Conservation (phyloP, 2,113 vertebrate species). For the Dolichallabes microphthalmus region DNA sequence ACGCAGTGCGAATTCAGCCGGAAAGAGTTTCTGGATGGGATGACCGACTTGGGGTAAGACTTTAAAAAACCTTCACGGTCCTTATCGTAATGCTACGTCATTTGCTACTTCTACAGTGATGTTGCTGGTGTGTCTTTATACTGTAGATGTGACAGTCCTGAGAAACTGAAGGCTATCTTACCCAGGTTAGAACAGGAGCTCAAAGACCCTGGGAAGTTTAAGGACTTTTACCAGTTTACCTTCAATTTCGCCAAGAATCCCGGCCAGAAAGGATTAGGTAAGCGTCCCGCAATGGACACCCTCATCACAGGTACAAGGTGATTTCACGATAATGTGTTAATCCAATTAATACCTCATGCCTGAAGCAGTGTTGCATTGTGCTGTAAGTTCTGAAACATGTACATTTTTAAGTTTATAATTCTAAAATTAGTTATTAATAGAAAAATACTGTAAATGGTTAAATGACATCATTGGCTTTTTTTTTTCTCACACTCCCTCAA, state of each 20-base stretch:
- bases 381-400: background rate
- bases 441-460: background rate
- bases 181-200: conserved; percentile 90
- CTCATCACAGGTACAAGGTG: background rate
- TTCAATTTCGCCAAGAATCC: conserved; percentile 95
- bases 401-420: background rate
- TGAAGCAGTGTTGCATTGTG: background rate
- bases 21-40: conserved; percentile 93
- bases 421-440: background rate
- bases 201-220: conserved; percentile 87
- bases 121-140: background rate
- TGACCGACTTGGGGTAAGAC: conserved; percentile 89
- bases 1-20: conserved; percentile 95
- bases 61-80: background rate
- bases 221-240: conserved; percentile 96
- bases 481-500: too few species aligned
- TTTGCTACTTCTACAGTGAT: background rate
- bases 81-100: background rate
- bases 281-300: conserved; percentile 51
- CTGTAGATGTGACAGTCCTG: conserved; percentile 86
- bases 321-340: background rate
- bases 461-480: background rate
- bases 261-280: conserved; percentile 93
- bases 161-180: conserved; percentile 86
- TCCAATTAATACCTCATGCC: background rate